These are phyloP conservation scores for Lophius piscatorius DNA, from an alignment of 2,113 vertebrate species.

Conservation along the genomic window DNA sequence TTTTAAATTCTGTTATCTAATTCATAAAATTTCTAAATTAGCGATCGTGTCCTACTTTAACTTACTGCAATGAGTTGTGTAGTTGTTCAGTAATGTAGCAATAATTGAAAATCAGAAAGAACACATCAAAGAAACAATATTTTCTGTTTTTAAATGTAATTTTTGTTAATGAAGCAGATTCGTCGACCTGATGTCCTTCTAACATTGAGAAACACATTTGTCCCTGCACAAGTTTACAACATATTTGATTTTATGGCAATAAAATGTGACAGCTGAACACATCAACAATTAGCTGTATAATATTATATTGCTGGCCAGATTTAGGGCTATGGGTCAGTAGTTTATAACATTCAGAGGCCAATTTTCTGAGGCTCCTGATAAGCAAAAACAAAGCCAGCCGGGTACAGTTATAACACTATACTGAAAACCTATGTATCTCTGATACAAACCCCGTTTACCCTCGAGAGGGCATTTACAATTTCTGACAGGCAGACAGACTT, in stretches of 20 bases:
- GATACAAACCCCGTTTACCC: conserved; percentile 20
- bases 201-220: background rate
- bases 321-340: background rate
- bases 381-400: conserved; percentile 12
- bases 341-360: conserved; percentile 4
- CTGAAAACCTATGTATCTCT: background rate
- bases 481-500: conserved; percentile 35
- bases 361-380: background rate
- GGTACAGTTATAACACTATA: background rate
- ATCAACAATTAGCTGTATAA: too few species aligned
- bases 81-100: too few species aligned
- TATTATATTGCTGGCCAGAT: background rate
- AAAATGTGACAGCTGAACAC: too few species aligned
- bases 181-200: too few species aligned
- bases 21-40: too few species aligned
- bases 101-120: background rate
- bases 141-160: too few species aligned
- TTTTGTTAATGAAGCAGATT: too few species aligned
- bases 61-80: too few species aligned
- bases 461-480: conserved; percentile 32
- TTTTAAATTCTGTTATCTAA: too few species aligned
- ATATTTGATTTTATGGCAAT: too few species aligned
- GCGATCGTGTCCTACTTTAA: too few species aligned
- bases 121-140: too few species aligned
- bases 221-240: background rate